These are phyloP conservation scores for Drosophila yooni DNA, from an alignment of 2,888 invertebrate species.

Conservation along the genomic window DNA sequence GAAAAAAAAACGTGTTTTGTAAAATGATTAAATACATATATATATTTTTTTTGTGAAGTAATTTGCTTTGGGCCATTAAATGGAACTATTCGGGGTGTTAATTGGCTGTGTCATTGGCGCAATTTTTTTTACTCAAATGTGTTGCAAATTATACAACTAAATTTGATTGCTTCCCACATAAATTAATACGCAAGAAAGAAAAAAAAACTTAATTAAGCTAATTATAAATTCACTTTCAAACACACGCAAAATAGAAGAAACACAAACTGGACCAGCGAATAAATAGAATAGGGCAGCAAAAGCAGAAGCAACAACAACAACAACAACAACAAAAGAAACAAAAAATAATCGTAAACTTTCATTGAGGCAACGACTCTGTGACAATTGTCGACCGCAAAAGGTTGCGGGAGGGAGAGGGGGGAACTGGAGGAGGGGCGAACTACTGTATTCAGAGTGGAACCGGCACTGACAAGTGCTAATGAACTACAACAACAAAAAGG, in stretches of 20 bases:
- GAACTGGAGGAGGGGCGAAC: conserved; percentile 7
- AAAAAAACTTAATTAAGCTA: conserved; percentile 30
- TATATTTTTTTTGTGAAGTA: neutral
- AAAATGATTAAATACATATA: neutral
- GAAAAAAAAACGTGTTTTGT: conserved; percentile 18
- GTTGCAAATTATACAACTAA: conserved; percentile 13
- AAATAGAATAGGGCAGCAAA: conserved; percentile 22
- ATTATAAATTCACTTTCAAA: conserved; percentile 74
- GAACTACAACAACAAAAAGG: conserved; percentile 56
- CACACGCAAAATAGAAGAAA: conserved; percentile 8
- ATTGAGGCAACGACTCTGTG: conserved; percentile 57
- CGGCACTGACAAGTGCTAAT: conserved; percentile 74
- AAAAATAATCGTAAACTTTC: conserved; percentile 60
- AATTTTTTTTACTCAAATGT: conserved; percentile 4
- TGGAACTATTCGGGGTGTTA: conserved; percentile 40
- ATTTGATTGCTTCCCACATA: conserved; percentile 58
- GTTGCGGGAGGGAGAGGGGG: neutral
- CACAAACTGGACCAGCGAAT: conserved; percentile 14
- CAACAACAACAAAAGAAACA: conserved; percentile 16
- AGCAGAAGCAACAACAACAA: conserved; percentile 16
- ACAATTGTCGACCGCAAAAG: conserved; percentile 51
- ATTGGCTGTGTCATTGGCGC: conserved; percentile 29
- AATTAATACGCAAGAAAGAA: conserved; percentile 48
- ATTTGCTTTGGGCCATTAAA: conserved; percentile 8
- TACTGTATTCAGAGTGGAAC: conserved; percentile 55